A percentile compares a stretch with the other conserved stretches of the same genome.
Conservation (phyloP, 1,140 invertebrate species). For the Helicorthomorpha holstii region DNA sequence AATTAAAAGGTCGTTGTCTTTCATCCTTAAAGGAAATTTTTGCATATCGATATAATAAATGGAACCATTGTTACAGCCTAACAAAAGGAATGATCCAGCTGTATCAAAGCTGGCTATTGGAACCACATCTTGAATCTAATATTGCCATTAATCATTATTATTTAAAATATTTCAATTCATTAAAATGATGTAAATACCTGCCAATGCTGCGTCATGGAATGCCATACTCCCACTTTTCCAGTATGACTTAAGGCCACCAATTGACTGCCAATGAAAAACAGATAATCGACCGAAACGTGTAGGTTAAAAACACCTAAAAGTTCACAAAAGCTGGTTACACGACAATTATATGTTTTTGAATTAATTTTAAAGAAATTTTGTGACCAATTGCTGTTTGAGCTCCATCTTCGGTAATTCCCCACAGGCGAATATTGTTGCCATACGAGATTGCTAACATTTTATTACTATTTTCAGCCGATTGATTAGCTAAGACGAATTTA, state of each 20-base stretch:
- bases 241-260: conserved; percentile 79
- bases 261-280: conserved; percentile 95
- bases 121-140: conserved; percentile 82
- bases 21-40: conserved; percentile 96
- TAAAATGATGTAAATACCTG: conserved; percentile 22
- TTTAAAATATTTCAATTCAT: not conserved
- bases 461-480: conserved; percentile 31
- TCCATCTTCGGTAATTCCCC: conserved; percentile 40
- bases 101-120: conserved; percentile 90
- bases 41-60: conserved; percentile 99
- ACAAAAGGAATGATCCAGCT: conserved; percentile 80
- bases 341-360: not conserved
- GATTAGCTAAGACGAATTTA: conserved; percentile 46
- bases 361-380: not conserved
- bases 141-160: too few relatives aligned
- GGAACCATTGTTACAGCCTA: conserved; percentile 89
- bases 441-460: conserved; percentile 82
- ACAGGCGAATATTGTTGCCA: conserved; percentile 64
- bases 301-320: conserved; percentile 65
- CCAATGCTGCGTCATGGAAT: conserved; percentile 96
- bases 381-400: conserved; percentile 55
- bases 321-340: not conserved
- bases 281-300: conserved; percentile 77
- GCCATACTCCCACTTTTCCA: conserved; percentile 98
- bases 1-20: conserved; percentile 93